Percentiles rank a stretch among this genome's conserved stretches.
Conservation (phyloP, 2,113 vertebrate genomes). For the Chaetorhynchus papuensis region DNA sequence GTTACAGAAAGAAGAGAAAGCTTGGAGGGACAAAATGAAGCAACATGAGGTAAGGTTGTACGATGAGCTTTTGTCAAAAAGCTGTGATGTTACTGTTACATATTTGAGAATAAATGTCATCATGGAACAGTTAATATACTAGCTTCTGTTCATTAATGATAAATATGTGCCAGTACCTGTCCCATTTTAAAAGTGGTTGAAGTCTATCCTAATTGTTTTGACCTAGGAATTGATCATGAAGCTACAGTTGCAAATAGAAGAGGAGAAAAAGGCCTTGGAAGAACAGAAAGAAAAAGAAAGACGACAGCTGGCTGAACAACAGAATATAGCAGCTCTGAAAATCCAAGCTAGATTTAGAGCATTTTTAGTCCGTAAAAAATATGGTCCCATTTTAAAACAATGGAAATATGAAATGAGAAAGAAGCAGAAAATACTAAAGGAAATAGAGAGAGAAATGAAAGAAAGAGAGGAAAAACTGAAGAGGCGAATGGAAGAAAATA, state of each 20-base stretch:
- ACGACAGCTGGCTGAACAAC: constrained; percentile 27
- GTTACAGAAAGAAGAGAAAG: constrained; percentile 65
- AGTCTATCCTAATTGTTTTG: not conserved
- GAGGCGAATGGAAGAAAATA: constrained; percentile 46
- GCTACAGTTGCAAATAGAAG: constrained; percentile 76
- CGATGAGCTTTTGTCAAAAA: not conserved
- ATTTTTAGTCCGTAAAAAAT: constrained; percentile 61
- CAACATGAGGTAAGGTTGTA: constrained; percentile 75
- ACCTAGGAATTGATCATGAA: constrained; percentile 77
- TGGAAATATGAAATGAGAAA: constrained; percentile 58
- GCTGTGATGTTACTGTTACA: not conserved
- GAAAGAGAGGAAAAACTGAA: constrained; percentile 62
- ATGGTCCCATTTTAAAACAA: constrained; percentile 62
- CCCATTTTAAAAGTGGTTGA: not conserved
- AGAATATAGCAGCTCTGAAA: constrained; percentile 70
- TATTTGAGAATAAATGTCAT: not conserved
- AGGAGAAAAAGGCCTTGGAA: constrained; percentile 74
- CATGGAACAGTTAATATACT: not conserved
- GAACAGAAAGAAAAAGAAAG: constrained; percentile 72
- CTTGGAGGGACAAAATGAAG: constrained; percentile 71
- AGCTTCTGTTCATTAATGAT: not conserved
- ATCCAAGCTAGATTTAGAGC: constrained; percentile 78
- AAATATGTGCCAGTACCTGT: not conserved
- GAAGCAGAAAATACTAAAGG: constrained; percentile 60
- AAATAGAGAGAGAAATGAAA: constrained; percentile 48